Conservation (phyloP, 2,888 invertebrate species). For the Ditylenchus weischeri region DNA sequence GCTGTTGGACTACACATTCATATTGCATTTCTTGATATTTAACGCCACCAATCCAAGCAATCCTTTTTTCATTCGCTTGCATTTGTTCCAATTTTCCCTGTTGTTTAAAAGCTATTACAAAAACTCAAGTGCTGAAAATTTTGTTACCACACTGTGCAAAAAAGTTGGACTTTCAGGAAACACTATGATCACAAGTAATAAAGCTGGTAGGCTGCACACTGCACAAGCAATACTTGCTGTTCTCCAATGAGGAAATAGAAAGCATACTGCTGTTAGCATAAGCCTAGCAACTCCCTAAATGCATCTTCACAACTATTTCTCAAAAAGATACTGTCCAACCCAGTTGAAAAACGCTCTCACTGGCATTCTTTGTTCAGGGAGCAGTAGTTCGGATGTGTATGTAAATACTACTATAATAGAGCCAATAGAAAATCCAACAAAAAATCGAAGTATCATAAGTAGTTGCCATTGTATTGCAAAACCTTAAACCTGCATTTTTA, state of each 20-base stretch:
- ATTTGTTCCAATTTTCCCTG: conserved; percentile 44
- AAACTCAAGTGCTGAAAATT: conserved; percentile 15
- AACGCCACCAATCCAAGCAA: conserved; percentile 51
- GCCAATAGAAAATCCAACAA: conserved; percentile 49
- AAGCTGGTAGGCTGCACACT: too few species aligned
- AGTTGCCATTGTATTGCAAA: conserved; percentile 34
- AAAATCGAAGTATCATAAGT: conserved; percentile 36
- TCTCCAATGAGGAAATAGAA: conserved; percentile 52
- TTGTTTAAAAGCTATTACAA: neutral
- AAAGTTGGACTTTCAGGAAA: conserved; percentile 48
- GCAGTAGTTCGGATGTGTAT: conserved; percentile 58
- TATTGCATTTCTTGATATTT: conserved; percentile 44
- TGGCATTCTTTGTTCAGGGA: conserved; percentile 56
- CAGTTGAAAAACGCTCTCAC: conserved; percentile 57
- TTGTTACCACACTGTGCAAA: conserved; percentile 50
- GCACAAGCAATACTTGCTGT: conserved; percentile 49
- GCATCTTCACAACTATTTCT: too few species aligned
- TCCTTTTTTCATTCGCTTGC: conserved; percentile 47
- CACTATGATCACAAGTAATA: too few species aligned
- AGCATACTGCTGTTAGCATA: conserved; percentile 49
- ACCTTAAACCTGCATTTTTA: too few species aligned
- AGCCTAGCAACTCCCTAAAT: conserved; percentile 43
- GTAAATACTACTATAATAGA: conserved; percentile 56
- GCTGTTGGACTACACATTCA: conserved; percentile 13
- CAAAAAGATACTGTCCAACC: conserved; percentile 32